A percentile compares a stretch with the other conserved stretches of the same genome.
phyloP scores from a whole-genome alignment of 2,113 vertebrate genomes.

The Alces alces region DNA sequence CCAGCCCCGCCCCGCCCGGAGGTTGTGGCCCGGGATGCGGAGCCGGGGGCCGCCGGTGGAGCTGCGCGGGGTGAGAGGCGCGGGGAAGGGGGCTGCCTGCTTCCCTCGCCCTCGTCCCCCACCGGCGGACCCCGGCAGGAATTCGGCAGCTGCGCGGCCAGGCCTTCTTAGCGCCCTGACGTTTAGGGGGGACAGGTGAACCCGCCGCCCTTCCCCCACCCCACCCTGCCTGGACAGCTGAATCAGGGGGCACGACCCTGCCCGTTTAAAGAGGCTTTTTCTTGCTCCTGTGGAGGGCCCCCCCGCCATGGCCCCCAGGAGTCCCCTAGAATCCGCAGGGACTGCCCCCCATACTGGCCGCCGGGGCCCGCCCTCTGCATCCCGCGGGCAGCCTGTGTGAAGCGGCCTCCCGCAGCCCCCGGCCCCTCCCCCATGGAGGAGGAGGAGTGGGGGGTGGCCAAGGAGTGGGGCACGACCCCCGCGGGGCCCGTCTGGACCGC shows the following conservation, averaged over 20 bases:
- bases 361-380: slow-evolving; percentile 44
- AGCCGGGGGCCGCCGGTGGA: slow-evolving; percentile 64
- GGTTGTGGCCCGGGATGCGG: slow-evolving; percentile 50
- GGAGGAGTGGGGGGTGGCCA: slow-evolving; percentile 45
- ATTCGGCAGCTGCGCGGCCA: not conserved
- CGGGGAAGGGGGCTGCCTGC: slow-evolving; percentile 49
- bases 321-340: slow-evolving; percentile 1
- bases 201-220: slow-evolving; percentile 4
- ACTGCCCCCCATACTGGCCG: slow-evolving; percentile 31
- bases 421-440: slow-evolving; percentile 72
- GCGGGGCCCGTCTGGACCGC: slow-evolving; percentile 88
- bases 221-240: not conserved
- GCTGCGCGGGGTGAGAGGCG: slow-evolving; percentile 63
- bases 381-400: slow-evolving; percentile 62
- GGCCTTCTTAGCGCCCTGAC: slow-evolving; percentile 31
- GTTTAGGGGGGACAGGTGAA: slow-evolving; percentile 34
- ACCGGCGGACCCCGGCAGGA: slow-evolving; percentile 56
- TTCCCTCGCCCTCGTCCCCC: slow-evolving; percentile 52
- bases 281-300: slow-evolving; percentile 17
- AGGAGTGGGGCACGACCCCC: slow-evolving; percentile 44
- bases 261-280: not conserved
- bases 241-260: not conserved
- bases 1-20: slow-evolving; percentile 25
- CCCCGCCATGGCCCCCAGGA: slow-evolving; percentile 55
- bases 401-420: slow-evolving; percentile 62